A percentile compares a stretch with the other conserved stretches of the same genome.
These are phyloP conservation scores for Drosophila barbarae DNA, from an alignment of 2,888 invertebrate genomes.

Conservation along the genomic window DNA sequence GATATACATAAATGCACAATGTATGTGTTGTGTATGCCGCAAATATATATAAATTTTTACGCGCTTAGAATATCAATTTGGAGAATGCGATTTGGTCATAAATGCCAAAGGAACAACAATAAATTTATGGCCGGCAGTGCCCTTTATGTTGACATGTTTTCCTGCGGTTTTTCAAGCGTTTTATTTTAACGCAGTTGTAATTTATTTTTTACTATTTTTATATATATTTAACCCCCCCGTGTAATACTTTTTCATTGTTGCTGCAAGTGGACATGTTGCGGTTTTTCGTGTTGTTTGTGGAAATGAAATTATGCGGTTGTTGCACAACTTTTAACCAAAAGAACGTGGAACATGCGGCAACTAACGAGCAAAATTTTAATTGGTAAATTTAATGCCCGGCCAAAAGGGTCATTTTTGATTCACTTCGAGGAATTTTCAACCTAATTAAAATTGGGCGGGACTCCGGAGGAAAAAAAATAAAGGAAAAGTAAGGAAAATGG, in stretches of 20 bases:
- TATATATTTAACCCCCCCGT: background rate
- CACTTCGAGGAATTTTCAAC: conserved; percentile 20
- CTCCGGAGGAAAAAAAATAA: background rate
- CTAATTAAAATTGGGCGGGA: conserved; percentile 33
- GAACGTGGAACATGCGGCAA: conserved; percentile 33
- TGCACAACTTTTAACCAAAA: conserved; percentile 15
- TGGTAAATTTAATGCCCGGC: conserved; percentile 15
- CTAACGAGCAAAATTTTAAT: conserved; percentile 35
- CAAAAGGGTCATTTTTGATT: conserved; percentile 22
- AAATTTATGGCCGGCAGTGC: conserved; percentile 53
- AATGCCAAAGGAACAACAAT: conserved; percentile 50
- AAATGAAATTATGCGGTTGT: conserved; percentile 70
- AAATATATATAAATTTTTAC: conserved; percentile 60
- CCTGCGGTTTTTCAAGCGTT: conserved; percentile 53
- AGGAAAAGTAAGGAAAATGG: background rate
- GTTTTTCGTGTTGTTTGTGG: conserved; percentile 59
- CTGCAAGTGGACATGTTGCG: conserved; percentile 59
- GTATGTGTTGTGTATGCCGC: background rate
- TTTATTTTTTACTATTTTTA: conserved; percentile 7
- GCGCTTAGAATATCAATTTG: conserved; percentile 71
- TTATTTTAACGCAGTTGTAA: conserved; percentile 26
- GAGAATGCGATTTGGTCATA: conserved; percentile 67
- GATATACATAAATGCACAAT: conserved; percentile 19
- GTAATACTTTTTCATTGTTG: conserved; percentile 22
- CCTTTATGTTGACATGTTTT: conserved; percentile 63